Percentiles rank a stretch among this genome's conserved stretches.
These are phyloP conservation scores for Dicaeum eximium DNA, from an alignment of 2,113 vertebrate genomes.

Conservation along the genomic window DNA sequence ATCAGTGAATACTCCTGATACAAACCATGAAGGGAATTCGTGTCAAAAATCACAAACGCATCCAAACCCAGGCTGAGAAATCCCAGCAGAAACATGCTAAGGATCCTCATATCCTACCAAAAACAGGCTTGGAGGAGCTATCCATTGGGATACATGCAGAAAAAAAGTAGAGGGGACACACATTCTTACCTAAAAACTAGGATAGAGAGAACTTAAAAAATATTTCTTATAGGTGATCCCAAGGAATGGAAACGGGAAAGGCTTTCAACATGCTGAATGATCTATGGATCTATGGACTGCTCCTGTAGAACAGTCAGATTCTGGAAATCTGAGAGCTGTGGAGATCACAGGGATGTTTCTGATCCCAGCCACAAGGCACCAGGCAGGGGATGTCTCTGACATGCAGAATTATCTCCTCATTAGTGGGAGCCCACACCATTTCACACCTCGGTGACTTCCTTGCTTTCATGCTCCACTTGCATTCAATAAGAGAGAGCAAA, in stretches of 20 bases:
- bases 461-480: conserved; percentile 13
- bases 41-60: not conserved
- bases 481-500: not conserved
- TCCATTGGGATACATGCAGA: not conserved
- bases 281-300: not conserved
- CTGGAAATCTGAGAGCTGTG: not conserved
- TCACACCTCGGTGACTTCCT: not conserved
- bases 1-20: not conserved
- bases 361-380: not conserved
- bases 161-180: not conserved
- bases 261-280: not conserved
- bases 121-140: not conserved
- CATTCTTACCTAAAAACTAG: not conserved
- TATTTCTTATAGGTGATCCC: not conserved
- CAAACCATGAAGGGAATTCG: not conserved
- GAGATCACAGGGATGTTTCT: not conserved
- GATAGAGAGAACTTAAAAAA: not conserved
- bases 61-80: not conserved
- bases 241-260: not conserved
- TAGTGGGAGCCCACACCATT: conserved; percentile 11
- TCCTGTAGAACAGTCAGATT: not conserved
- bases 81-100: not conserved
- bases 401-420: conserved; percentile 35
- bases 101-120: not conserved
- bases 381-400: conserved; percentile 15